A percentile compares a stretch with the other conserved stretches of the same genome.
Evolutionary conservation across 2,888 invertebrate species (phyloP).

Genomic region (Lysandra bellargus): DNA sequence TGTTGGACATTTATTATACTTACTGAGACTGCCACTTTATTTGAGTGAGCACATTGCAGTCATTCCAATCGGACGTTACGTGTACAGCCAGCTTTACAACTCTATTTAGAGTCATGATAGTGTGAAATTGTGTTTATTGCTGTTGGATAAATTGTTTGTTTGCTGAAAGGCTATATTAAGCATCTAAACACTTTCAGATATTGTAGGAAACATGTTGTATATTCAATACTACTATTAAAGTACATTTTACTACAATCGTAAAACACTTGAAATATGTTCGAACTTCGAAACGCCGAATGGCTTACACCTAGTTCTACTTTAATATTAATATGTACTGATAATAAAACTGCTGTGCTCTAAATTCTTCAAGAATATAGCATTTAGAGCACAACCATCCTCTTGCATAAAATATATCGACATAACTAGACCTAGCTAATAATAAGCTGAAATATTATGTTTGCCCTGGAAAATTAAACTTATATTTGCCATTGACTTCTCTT

Average conservation of each 20-base stretch:
- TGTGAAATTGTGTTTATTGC: constrained; percentile 3
- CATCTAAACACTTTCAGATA: constrained; percentile 10
- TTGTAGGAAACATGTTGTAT: not conserved
- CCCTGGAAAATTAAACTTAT: not conserved
- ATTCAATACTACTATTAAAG: not conserved
- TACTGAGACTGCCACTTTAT: too few relatives aligned
- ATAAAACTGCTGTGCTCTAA: too few relatives aligned
- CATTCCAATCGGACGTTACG: constrained; percentile 32
- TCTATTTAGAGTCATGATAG: not conserved
- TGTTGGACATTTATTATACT: too few relatives aligned
- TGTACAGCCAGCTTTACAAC: constrained; percentile 16
- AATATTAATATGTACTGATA: too few relatives aligned
- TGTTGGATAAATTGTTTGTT: not conserved
- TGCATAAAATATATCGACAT: not conserved
- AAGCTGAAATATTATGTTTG: not conserved
- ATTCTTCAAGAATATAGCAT: not conserved
- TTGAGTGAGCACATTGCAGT: too few relatives aligned
- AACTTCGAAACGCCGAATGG: not conserved
- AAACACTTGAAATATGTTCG: not conserved
- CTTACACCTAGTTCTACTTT: not conserved
- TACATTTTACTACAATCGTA: constrained; percentile 3
- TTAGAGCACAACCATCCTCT: not conserved
- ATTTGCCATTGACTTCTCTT: not conserved
- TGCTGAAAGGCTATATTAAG: constrained; percentile 1
- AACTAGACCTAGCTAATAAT: not conserved